Conservation (phyloP, 2,888 invertebrate genomes). For the Brachypalpus laphriformis region DNA sequence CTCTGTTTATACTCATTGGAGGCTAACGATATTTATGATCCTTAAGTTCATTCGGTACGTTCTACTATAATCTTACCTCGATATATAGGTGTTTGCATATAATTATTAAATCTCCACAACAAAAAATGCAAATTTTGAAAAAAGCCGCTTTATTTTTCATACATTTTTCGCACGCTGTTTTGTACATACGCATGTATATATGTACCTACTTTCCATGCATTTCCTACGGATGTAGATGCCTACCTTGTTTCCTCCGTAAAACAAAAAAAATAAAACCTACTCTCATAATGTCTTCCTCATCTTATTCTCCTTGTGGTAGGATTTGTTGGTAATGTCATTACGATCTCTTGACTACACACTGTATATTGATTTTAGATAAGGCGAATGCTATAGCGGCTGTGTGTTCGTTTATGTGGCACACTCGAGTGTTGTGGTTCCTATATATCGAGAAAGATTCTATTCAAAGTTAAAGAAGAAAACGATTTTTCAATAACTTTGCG, state of each 20-base stretch:
- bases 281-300: neutral
- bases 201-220: neutral
- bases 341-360: constrained; percentile 11
- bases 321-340: constrained; percentile 35
- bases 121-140: constrained; percentile 4
- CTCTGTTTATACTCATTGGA: neutral
- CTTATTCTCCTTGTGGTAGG: constrained; percentile 3
- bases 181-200: neutral
- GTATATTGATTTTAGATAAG: constrained; percentile 20
- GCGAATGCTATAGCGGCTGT: neutral
- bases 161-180: neutral
- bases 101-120: neutral
- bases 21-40: constrained; percentile 10
- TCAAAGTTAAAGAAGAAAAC: no score
- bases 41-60: no score
- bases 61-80: neutral
- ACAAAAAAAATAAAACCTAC: constrained; percentile 3
- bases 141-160: neutral
- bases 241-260: neutral
- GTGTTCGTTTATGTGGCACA: neutral
- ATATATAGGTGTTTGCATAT: neutral
- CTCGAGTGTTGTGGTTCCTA: neutral
- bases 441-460: neutral
- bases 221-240: neutral
- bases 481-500: neutral